A percentile compares a stretch with the other conserved stretches of the same genome.
phyloP scores from a whole-genome alignment of 2,113 vertebrate species.

The Ochotona princeps region DNA sequence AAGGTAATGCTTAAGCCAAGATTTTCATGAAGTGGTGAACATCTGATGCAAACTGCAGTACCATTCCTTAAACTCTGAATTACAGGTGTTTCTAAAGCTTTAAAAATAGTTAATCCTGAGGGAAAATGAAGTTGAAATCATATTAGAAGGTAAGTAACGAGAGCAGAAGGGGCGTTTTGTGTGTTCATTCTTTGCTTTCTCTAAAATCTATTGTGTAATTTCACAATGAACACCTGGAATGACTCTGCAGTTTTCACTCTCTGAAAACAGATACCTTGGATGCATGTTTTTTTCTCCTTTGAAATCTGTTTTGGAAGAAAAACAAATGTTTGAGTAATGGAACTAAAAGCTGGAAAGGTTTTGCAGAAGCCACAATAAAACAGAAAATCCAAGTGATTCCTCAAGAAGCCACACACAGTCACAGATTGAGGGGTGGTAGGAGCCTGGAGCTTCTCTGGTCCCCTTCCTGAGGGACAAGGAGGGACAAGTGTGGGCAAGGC shows the following conservation, averaged over 20 bases:
- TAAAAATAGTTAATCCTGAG: conserved; percentile 13
- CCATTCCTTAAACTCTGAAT: background rate
- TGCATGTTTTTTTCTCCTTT: background rate
- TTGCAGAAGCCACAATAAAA: conserved; percentile 44
- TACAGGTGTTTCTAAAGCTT: background rate
- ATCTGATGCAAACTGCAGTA: background rate
- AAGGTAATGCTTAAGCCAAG: background rate
- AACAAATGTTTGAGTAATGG: conserved; percentile 43
- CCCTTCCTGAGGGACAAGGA: background rate
- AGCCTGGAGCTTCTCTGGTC: background rate
- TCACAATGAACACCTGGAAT: conserved; percentile 46
- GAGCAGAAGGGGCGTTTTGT: background rate
- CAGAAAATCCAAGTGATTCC: conserved; percentile 27
- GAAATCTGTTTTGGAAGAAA: conserved; percentile 61
- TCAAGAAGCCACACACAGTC: background rate
- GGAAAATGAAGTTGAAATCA: conserved; percentile 2
- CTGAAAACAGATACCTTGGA: conserved; percentile 22
- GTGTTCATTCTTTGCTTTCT: background rate
- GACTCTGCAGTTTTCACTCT: conserved; percentile 66
- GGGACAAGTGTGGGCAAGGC: background rate
- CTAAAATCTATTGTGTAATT: conserved; percentile 6
- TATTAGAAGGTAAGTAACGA: background rate
- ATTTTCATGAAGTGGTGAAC: background rate
- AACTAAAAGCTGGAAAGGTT: conserved; percentile 27
- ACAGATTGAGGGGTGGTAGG: background rate